Base-by-base conservation (phyloP, 2,888 invertebrate species). In the Lottia gigantea region DNA sequence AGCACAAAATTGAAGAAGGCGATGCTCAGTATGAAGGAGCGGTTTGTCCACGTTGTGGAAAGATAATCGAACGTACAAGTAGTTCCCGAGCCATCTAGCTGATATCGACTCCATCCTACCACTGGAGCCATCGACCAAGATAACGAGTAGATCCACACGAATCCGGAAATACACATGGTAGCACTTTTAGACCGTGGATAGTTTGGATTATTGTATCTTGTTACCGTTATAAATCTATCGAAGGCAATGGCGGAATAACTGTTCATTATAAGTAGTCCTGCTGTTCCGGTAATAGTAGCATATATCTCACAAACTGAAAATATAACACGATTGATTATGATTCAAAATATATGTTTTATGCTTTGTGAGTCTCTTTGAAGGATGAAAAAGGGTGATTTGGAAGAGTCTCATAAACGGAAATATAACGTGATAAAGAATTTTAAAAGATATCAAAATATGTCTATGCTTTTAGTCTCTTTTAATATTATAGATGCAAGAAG, bases 41-140 rank as follows among this genome's bases (percentile, higher is more conserved):
- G 25, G 47, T 76, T 67, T 12, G 45, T 25, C 31, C 45, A 14
- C 19, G 46, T 63, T 12, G 70, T 66, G 40, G 70, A 66, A 7
- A 75, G 70, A 64, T 74, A 78, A 69, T 78, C 73, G 70, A 76
- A 78, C 4, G 78, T 71, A 71, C 78, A 78, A 47, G 78, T 72
- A 14, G 78, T 78, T 23, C 75, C 72, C 26, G 75, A 70, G 23
- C 76, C 74, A 31, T 78, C 78, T 62, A 78, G 71, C 7, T 66
- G 70, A 63, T 74, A 78, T 19, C 46, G 47, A 61, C 73, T 66
- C 68, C 75, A 67, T 19, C 78, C 76, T 40, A 71, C 23, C 15
- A 75, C 55, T 2, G 78, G 78, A 14, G 72, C 63, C 1, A 65
- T 25, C 2, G 73, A 66, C 78, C 78, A 78, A 2, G 69, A 46